phyloP scores from a whole-genome alignment of 37 sponge, comb jelly and placozoan species.

The Cliona cf. orientalis region DNA sequence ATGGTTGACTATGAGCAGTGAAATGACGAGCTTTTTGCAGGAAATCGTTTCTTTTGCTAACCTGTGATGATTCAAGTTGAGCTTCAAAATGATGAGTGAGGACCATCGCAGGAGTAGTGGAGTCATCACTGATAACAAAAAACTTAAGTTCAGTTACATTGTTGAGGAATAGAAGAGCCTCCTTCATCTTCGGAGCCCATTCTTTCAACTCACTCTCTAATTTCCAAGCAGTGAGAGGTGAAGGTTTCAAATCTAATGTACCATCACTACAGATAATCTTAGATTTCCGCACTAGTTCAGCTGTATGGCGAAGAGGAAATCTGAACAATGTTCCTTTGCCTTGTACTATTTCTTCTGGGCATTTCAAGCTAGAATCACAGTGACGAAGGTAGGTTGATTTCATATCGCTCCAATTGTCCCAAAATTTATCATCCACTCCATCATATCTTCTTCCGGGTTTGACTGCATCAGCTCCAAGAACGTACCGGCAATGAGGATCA shows the following conservation, averaged over 20 bases:
- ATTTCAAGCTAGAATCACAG: neutral
- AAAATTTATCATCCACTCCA: constrained; percentile 23
- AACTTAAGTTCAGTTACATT: constrained; percentile 29
- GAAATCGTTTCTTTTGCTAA: neutral
- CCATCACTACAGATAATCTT: constrained; percentile 28
- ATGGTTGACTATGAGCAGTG: neutral
- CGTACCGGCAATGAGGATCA: constrained; percentile 76
- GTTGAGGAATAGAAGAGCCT: constrained; percentile 56
- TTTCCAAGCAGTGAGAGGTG: constrained; percentile 9
- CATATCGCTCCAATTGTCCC: constrained; percentile 64
- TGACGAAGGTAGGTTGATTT: constrained; percentile 40
- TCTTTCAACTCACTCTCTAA: neutral
- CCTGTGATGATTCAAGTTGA: neutral
- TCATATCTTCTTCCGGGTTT: constrained; percentile 59
- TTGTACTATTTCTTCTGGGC: constrained; percentile 32
- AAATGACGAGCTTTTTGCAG: neutral
- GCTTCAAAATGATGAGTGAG: too few relatives aligned
- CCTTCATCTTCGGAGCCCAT: constrained; percentile 54
- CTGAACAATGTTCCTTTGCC: constrained; percentile 71
- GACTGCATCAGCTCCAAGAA: constrained; percentile 25
- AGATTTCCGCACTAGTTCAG: constrained; percentile 25
- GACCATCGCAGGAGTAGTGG: too few relatives aligned
- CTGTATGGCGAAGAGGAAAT: constrained; percentile 66
- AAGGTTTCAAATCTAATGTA: neutral
- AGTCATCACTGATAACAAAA: neutral